These are phyloP conservation scores for Eristalis intricaria DNA, from an alignment of 2,888 invertebrate genomes.

Conservation along the genomic window DNA sequence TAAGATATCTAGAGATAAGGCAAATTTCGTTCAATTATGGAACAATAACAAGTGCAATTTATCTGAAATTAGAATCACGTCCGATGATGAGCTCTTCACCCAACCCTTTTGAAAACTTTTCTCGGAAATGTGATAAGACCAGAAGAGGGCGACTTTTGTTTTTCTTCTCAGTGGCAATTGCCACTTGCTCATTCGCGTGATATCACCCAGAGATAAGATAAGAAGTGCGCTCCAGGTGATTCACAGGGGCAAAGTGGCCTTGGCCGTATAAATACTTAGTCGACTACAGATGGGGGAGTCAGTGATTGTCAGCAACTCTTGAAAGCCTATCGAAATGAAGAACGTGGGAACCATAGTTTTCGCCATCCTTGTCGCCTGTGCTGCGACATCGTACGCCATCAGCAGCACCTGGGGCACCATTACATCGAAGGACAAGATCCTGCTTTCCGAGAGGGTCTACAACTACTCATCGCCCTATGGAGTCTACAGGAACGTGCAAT, in stretches of 20 bases:
- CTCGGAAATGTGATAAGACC: slow-evolving; percentile 11
- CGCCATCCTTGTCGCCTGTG: slow-evolving; percentile 21
- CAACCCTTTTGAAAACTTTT: background rate
- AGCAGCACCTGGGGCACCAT: slow-evolving; percentile 42
- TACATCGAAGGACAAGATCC: slow-evolving; percentile 25
- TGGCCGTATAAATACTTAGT: slow-evolving; percentile 16
- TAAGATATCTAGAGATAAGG: too few relatives aligned
- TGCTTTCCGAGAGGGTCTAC: slow-evolving; percentile 39
- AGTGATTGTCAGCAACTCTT: background rate
- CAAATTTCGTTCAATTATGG: background rate
- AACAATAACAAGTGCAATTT: background rate
- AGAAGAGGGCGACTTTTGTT: background rate
- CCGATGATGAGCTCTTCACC: background rate
- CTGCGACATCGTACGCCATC: slow-evolving; percentile 22
- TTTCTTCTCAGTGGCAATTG: background rate
- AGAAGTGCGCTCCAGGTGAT: background rate
- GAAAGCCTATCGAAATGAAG: slow-evolving; percentile 12
- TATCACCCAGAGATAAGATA: slow-evolving; percentile 16
- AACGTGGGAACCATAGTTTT: slow-evolving; percentile 21
- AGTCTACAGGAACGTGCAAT: slow-evolving; percentile 25
- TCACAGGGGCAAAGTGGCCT: background rate
- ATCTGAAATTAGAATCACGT: slow-evolving; percentile 1
- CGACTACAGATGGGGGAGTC: background rate
- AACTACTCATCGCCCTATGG: slow-evolving; percentile 34
- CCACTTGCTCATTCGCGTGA: background rate